Evolutionary conservation across 2,797 vertebrate genomes (phyloP).

Genomic region (Notoglanidium macrostoma): DNA sequence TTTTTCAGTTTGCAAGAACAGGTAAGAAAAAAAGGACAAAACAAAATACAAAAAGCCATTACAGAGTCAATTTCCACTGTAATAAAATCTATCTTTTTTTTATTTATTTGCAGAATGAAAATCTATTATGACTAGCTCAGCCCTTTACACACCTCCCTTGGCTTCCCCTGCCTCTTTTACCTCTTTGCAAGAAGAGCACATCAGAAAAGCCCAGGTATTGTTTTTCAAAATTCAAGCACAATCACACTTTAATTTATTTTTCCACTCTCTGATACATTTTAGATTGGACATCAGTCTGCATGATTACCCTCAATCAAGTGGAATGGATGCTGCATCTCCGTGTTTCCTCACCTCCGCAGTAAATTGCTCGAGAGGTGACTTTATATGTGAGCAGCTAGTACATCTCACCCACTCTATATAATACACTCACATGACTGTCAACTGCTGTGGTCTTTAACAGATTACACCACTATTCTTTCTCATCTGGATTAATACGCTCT

Average conservation of each 20-base stretch:
- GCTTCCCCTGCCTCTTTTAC: conserved; percentile 22
- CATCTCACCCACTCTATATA: conserved; percentile 17
- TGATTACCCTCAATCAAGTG: conserved; percentile 54
- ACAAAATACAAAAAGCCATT: conserved; percentile 50
- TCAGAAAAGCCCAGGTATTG: conserved; percentile 44
- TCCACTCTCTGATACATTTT: conserved; percentile 53
- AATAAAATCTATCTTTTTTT: conserved; percentile 51
- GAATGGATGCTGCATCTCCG: conserved; percentile 19
- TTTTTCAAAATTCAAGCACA: conserved; percentile 51
- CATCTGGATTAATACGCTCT: conserved; percentile 10
- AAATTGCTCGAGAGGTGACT: conserved; percentile 40
- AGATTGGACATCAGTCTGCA: conserved; percentile 53
- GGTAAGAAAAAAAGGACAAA: conserved; percentile 14
- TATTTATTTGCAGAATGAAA: conserved; percentile 42
- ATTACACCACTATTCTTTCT: conserved; percentile 24
- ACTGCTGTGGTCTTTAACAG: background rate
- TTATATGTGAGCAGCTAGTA: conserved; percentile 6
- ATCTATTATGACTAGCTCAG: conserved; percentile 45
- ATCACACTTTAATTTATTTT: conserved; percentile 55
- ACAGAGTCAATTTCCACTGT: conserved; percentile 52
- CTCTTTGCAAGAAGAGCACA: conserved; percentile 47
- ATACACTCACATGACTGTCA: conserved; percentile 14
- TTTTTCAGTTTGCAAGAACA: conserved; percentile 24
- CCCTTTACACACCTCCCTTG: conserved; percentile 11
- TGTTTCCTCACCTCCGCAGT: conserved; percentile 27